These are phyloP conservation scores for Vollenhovia emeryi DNA, from an alignment of 1,140 invertebrate genomes.

Conservation along the genomic window DNA sequence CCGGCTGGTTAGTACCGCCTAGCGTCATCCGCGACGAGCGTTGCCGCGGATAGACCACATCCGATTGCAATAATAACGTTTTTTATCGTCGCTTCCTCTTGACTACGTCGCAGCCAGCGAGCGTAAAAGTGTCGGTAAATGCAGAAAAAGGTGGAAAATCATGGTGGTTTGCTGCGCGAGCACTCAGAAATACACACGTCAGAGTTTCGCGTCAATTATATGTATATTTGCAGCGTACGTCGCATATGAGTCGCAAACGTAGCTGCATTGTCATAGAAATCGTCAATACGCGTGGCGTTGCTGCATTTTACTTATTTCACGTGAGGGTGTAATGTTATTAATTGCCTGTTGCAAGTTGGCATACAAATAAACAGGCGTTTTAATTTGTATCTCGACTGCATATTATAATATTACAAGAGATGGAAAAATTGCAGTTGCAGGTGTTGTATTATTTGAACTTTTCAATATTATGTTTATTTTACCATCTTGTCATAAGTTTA, in stretches of 20 bases:
- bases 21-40: neutral
- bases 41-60: slow-evolving; percentile 7
- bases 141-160: neutral
- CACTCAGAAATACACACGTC: neutral
- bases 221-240: too few species aligned
- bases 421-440: too few species aligned
- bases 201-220: neutral
- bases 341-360: neutral
- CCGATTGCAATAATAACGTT: slow-evolving; percentile 28
- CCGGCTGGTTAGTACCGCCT: neutral
- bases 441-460: too few species aligned
- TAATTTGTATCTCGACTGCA: neutral
- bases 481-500: too few species aligned
- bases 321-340: neutral
- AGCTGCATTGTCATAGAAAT: neutral
- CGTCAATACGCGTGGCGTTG: too few species aligned
- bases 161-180: neutral
- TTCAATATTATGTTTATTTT: too few species aligned
- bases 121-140: neutral
- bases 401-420: neutral
- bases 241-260: neutral
- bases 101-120: neutral
- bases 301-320: neutral
- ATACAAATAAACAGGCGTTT: neutral
- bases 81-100: slow-evolving; percentile 20